These are phyloP conservation scores for Xestia c-nigrum DNA, from an alignment of 2,888 invertebrate genomes.

Conservation along the genomic window DNA sequence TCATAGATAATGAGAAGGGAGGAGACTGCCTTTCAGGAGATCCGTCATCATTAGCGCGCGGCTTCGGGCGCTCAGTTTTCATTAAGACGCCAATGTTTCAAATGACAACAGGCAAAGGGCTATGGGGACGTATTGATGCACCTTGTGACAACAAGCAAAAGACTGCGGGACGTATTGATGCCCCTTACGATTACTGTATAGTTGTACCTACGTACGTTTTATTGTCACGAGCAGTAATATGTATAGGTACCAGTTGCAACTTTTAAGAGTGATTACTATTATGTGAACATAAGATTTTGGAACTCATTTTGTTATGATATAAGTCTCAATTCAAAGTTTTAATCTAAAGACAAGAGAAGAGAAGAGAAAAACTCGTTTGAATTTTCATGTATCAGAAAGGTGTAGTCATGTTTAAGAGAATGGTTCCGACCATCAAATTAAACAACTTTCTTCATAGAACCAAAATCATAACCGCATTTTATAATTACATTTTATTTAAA, in stretches of 20 bases:
- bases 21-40: slow-evolving; percentile 83
- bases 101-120: slow-evolving; percentile 77
- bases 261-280: not conserved
- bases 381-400: not conserved
- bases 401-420: not conserved
- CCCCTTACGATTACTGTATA: slow-evolving; percentile 66
- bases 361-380: not conserved
- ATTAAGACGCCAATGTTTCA: slow-evolving; percentile 86
- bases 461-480: no score
- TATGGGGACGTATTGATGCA: slow-evolving; percentile 71
- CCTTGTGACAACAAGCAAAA: slow-evolving; percentile 68
- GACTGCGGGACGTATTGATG: slow-evolving; percentile 67
- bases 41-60: slow-evolving; percentile 87
- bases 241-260: not conserved
- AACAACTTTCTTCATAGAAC: not conserved
- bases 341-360: not conserved
- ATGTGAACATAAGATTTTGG: not conserved
- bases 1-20: slow-evolving; percentile 85
- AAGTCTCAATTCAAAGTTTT: not conserved
- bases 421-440: not conserved
- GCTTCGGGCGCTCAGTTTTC: slow-evolving; percentile 85
- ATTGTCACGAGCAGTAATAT: not conserved
- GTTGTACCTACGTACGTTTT: not conserved
- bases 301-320: not conserved
- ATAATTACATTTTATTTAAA: no score